Percentiles rank a stretch among this genome's conserved stretches.
Conservation (phyloP, 2,888 invertebrate genomes). For the Ectemnius continuus region DNA sequence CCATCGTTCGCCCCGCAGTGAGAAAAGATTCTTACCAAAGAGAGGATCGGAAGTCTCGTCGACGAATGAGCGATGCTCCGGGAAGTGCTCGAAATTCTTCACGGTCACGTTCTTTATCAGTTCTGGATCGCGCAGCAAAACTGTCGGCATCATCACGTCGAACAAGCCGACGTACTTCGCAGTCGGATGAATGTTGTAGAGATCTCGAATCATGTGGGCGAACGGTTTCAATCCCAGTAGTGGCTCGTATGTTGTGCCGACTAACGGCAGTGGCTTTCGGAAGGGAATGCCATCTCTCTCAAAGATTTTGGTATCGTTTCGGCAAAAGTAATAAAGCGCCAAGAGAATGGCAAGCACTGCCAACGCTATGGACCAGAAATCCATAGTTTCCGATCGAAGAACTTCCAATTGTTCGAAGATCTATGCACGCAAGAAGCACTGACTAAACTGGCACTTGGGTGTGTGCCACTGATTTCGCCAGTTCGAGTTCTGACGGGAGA, state of each 20-base stretch:
- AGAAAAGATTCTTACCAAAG: slow-evolving; percentile 58
- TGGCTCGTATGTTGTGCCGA: background rate
- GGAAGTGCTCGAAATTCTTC: slow-evolving; percentile 57
- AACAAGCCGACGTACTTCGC: slow-evolving; percentile 63
- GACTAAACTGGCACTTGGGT: too few species aligned
- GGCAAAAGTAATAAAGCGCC: background rate
- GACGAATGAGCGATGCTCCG: slow-evolving; percentile 60
- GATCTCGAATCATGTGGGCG: slow-evolving; percentile 18
- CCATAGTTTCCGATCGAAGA: too few species aligned
- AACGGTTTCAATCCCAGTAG: slow-evolving; percentile 32
- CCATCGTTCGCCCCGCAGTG: slow-evolving; percentile 78
- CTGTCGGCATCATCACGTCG: slow-evolving; percentile 55
- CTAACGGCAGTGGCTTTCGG: background rate
- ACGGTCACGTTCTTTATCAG: slow-evolving; percentile 66
- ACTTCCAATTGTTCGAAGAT: too few species aligned
- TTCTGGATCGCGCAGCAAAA: slow-evolving; percentile 68
- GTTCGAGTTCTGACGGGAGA: too few species aligned
- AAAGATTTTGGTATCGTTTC: background rate
- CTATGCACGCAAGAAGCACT: too few species aligned
- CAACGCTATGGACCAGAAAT: background rate
- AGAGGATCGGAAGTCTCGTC: slow-evolving; percentile 41
- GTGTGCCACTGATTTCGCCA: too few species aligned
- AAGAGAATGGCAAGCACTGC: background rate
- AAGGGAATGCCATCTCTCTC: background rate
- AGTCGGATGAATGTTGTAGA: slow-evolving; percentile 44